A percentile compares a stretch with the other conserved stretches of the same genome.
Evolutionary conservation across 2,113 vertebrate species (phyloP).

Genomic region (Neotragus moschatus): DNA sequence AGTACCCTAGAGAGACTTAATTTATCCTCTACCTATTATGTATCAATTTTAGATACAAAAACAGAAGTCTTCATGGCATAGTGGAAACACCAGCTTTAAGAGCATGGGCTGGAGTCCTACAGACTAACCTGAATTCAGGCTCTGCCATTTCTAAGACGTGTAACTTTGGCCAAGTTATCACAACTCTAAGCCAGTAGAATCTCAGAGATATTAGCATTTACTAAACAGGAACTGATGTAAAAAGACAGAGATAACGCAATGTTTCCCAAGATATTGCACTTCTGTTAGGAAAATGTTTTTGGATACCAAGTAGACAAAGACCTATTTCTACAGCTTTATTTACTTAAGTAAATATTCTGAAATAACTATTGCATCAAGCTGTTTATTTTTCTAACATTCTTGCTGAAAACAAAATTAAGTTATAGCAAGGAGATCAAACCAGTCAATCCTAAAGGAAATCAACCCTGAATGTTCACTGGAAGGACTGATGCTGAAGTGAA

Average conservation of each 20-base stretch:
- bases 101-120: neutral
- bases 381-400: slow-evolving; percentile 25
- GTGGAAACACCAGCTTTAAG: neutral
- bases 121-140: neutral
- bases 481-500: neutral
- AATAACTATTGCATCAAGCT: neutral
- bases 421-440: neutral
- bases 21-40: neutral
- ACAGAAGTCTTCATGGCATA: neutral
- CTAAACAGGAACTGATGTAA: neutral
- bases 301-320: neutral
- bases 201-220: neutral
- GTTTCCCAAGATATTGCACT: neutral
- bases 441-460: neutral
- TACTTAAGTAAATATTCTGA: neutral
- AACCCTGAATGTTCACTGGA: neutral
- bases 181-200: neutral
- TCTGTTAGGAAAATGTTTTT: neutral
- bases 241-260: neutral
- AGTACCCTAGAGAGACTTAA: neutral
- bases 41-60: neutral
- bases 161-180: neutral
- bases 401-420: slow-evolving; percentile 18
- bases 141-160: neutral
- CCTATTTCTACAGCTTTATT: neutral